Percentiles rank a stretch among this genome's conserved stretches.
Conservation (phyloP, 2,888 invertebrate species). For the Acleris laterana region DNA sequence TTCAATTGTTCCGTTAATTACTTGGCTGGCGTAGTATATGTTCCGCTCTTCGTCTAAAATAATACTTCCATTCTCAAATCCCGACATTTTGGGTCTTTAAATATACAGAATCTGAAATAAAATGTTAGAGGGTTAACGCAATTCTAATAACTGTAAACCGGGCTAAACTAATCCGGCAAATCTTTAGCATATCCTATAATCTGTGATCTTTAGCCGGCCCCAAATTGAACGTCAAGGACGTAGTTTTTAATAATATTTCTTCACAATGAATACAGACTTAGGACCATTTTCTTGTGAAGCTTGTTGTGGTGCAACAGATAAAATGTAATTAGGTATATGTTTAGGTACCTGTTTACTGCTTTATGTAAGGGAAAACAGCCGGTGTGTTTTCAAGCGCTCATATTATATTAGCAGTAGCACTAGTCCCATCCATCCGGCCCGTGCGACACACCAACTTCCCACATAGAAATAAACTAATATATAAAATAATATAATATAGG, state of each 20-base stretch:
- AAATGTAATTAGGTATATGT: too few species aligned
- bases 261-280: not conserved
- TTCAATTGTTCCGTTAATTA: conserved; percentile 55
- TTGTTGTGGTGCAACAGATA: too few species aligned
- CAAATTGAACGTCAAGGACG: conserved; percentile 7
- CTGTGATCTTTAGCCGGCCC: not conserved
- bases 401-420: too few species aligned
- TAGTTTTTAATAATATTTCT: not conserved
- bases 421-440: too few species aligned
- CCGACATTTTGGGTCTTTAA: conserved; percentile 38
- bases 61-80: conserved; percentile 53
- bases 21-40: conserved; percentile 65
- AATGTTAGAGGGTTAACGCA: not conserved
- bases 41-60: conserved; percentile 51
- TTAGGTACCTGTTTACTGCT: too few species aligned
- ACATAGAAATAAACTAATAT: too few species aligned
- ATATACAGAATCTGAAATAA: not conserved
- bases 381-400: too few species aligned
- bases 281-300: not conserved
- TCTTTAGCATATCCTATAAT: too few species aligned
- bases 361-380: too few species aligned
- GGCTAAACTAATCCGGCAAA: not conserved
- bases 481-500: too few species aligned
- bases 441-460: too few species aligned
- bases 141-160: not conserved